These are phyloP conservation scores for Hecatera dysodea DNA, from an alignment of 2,888 invertebrate species.

Conservation along the genomic window DNA sequence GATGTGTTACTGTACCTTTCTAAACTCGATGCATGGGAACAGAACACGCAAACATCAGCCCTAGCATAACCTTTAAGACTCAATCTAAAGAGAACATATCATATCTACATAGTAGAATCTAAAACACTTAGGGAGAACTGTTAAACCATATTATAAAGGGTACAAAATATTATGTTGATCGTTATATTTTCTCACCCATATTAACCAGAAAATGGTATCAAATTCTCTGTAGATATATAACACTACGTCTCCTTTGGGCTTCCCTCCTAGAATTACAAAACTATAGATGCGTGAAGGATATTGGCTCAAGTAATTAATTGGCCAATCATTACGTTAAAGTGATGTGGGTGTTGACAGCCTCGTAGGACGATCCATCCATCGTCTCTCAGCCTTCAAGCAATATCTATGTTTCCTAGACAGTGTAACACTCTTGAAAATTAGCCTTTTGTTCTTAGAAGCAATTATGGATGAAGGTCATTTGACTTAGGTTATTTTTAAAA, in stretches of 20 bases:
- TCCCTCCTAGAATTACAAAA: slow-evolving; percentile 19
- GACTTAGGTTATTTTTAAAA: neutral
- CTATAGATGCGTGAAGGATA: slow-evolving; percentile 13
- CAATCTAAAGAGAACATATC: too few species aligned
- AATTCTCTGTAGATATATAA: neutral
- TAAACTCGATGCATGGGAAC: too few species aligned
- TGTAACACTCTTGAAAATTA: slow-evolving; percentile 22
- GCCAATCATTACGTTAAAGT: slow-evolving; percentile 45
- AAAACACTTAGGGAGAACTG: neutral
- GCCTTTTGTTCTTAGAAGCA: slow-evolving; percentile 7
- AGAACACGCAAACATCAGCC: too few species aligned
- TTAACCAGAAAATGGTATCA: neutral
- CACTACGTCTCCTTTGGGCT: too few species aligned
- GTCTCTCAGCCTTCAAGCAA: slow-evolving; percentile 26
- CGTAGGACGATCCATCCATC: slow-evolving; percentile 36
- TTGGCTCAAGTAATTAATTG: slow-evolving; percentile 41
- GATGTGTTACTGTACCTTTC: too few species aligned
- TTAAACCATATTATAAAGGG: neutral
- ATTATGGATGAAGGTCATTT: slow-evolving; percentile 32
- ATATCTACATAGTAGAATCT: neutral
- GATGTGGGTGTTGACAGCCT: slow-evolving; percentile 37
- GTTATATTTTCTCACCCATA: too few species aligned
- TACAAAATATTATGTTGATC: neutral
- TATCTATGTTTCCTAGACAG: slow-evolving; percentile 25
- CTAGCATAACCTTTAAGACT: too few species aligned